Evolutionary conservation across 1,140 invertebrate species (phyloP).

Genomic region (Bombus soroeensis): DNA sequence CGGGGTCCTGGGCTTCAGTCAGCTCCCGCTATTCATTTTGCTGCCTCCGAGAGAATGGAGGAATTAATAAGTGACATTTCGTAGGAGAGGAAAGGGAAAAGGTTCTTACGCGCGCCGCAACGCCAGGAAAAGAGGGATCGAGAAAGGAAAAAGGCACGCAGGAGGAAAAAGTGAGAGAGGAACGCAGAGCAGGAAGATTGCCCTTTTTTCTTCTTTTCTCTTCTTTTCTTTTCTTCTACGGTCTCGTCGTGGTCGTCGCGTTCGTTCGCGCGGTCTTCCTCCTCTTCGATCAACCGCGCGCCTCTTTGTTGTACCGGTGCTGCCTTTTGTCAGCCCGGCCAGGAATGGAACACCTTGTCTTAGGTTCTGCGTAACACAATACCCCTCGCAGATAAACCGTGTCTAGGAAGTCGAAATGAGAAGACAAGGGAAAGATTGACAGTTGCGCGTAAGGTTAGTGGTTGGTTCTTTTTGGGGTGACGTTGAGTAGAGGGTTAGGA

Average conservation of each 20-base stretch:
- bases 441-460: background rate
- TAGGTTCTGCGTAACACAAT: slow-evolving; percentile 61
- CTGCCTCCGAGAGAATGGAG: slow-evolving; percentile 71
- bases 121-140: slow-evolving; percentile 44
- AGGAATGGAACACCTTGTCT: slow-evolving; percentile 65
- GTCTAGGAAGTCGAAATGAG: slow-evolving; percentile 33
- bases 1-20: slow-evolving; percentile 42
- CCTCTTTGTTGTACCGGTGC: slow-evolving; percentile 55
- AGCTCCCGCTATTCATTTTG: slow-evolving; percentile 75
- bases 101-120: slow-evolving; percentile 75
- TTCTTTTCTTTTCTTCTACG: background rate
- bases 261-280: slow-evolving; percentile 26
- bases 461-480: background rate
- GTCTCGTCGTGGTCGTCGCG: slow-evolving; percentile 14
- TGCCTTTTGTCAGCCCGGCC: slow-evolving; percentile 49
- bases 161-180: background rate
- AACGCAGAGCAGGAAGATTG: background rate
- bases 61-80: slow-evolving; percentile 83
- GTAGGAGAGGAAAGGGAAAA: slow-evolving; percentile 54
- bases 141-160: too few relatives aligned
- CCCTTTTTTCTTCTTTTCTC: background rate
- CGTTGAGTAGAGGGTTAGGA: background rate
- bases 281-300: slow-evolving; percentile 23
- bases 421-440: slow-evolving; percentile 25
- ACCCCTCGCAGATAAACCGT: slow-evolving; percentile 27